A percentile compares a stretch with the other conserved stretches of the same genome.
Conservation (phyloP, 2,113 vertebrate genomes). For the Picathartes gymnocephalus region DNA sequence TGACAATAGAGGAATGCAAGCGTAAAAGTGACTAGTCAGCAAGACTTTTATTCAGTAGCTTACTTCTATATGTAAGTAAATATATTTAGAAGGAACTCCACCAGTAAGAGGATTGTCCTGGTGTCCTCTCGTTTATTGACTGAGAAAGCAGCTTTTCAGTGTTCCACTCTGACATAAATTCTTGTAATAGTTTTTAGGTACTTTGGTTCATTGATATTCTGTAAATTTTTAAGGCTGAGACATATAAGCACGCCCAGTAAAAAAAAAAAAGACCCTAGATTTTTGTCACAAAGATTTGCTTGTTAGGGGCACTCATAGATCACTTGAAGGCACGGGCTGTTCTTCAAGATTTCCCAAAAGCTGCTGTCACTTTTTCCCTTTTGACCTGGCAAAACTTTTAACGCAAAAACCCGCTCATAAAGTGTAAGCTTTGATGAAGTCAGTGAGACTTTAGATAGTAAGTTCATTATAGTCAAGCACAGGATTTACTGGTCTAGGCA, state of each 20-base stretch:
- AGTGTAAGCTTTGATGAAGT: neutral
- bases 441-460: neutral
- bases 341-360: neutral
- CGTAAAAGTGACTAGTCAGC: neutral
- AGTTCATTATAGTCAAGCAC: neutral
- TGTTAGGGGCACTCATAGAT: neutral
- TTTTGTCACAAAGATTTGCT: neutral
- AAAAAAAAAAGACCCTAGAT: neutral
- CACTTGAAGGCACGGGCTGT: neutral
- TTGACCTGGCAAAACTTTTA: neutral
- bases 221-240: neutral
- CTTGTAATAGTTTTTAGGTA: neutral
- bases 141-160: neutral
- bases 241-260: neutral
- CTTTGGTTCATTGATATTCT: neutral
- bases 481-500: neutral
- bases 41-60: neutral
- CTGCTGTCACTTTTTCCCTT: neutral
- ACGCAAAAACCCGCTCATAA: neutral
- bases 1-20: neutral
- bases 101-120: neutral
- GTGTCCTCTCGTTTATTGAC: neutral
- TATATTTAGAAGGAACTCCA: neutral
- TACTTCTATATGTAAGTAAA: neutral
- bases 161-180: neutral